Conservation (phyloP, 2,888 invertebrate genomes). For the Andricus quercusramuli region DNA sequence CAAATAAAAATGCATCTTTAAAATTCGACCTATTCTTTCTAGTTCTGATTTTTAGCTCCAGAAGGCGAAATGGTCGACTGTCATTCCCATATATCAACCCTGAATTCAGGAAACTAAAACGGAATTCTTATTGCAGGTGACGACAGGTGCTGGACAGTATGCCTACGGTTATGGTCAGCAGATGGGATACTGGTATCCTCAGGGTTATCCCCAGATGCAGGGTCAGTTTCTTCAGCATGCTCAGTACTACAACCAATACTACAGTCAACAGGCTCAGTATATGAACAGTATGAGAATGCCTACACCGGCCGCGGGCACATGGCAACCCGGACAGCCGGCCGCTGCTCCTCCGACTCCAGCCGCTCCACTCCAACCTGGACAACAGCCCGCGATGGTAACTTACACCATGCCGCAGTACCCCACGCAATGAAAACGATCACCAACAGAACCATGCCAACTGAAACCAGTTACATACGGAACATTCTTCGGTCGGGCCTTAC, state of each 20-base stretch:
- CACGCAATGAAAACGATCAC: slow-evolving; percentile 85
- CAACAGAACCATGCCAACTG: slow-evolving; percentile 50
- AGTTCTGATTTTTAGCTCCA: too few species aligned
- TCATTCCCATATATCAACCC: too few species aligned
- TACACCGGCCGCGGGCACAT: slow-evolving; percentile 77
- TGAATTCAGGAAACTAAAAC: background rate
- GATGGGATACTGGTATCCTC: slow-evolving; percentile 95
- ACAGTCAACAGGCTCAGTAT: slow-evolving; percentile 83
- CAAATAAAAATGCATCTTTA: too few species aligned
- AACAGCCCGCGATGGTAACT: slow-evolving; percentile 77
- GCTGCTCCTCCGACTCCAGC: slow-evolving; percentile 75
- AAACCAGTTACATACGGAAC: slow-evolving; percentile 52
- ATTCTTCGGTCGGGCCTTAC: slow-evolving; percentile 61
- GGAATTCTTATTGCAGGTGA: slow-evolving; percentile 74
- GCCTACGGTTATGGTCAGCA: slow-evolving; percentile 93
- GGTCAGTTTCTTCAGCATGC: slow-evolving; percentile 90
- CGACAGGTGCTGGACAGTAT: slow-evolving; percentile 87
- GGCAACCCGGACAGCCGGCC: slow-evolving; percentile 78
- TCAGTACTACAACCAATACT: slow-evolving; percentile 82
- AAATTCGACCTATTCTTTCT: too few species aligned
- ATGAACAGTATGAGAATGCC: slow-evolving; percentile 79
- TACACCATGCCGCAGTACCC: slow-evolving; percentile 90
- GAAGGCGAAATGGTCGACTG: too few species aligned
- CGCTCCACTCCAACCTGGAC: slow-evolving; percentile 75
- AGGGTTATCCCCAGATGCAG: slow-evolving; percentile 89